A percentile compares a stretch with the other conserved stretches of the same genome.
phyloP scores from a whole-genome alignment of 2,113 vertebrate genomes.

The Myotis lucifugus region DNA sequence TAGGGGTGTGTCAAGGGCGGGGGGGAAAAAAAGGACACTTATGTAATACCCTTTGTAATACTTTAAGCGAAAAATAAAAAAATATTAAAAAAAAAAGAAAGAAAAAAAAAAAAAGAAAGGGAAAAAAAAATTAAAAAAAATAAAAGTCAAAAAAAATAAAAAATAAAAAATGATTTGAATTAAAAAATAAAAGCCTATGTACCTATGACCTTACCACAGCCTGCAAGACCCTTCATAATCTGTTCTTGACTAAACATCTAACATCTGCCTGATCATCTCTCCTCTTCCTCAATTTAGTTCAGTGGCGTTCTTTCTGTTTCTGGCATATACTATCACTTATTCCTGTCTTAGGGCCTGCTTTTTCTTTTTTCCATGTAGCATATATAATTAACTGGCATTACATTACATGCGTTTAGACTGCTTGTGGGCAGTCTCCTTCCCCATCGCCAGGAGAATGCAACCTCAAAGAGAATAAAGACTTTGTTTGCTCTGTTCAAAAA shows the following conservation, averaged over 20 bases:
- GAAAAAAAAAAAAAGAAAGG: too few species aligned
- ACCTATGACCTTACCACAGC: neutral
- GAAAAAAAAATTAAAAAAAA: too few species aligned
- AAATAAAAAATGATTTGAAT: neutral
- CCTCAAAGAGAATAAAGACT: neutral
- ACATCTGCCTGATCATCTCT: neutral
- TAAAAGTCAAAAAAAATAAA: too few species aligned
- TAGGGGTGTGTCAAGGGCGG: too few species aligned
- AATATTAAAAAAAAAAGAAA: too few species aligned
- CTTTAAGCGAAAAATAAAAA: too few species aligned
- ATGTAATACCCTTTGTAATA: too few species aligned
- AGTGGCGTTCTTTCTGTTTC: neutral
- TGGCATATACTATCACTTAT: neutral
- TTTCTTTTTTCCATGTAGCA: neutral
- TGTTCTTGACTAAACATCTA: neutral
- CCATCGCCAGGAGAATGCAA: neutral
- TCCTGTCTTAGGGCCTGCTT: neutral
- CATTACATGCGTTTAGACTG: neutral
- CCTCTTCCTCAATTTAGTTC: neutral
- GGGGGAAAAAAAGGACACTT: too few species aligned
- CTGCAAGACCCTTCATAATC: neutral
- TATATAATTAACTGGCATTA: neutral
- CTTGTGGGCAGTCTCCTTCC: neutral
- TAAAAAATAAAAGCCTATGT: neutral
- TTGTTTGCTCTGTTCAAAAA: neutral